These are phyloP conservation scores for Isotomurus palustris DNA, from an alignment of 2,888 invertebrate species.

Conservation along the genomic window DNA sequence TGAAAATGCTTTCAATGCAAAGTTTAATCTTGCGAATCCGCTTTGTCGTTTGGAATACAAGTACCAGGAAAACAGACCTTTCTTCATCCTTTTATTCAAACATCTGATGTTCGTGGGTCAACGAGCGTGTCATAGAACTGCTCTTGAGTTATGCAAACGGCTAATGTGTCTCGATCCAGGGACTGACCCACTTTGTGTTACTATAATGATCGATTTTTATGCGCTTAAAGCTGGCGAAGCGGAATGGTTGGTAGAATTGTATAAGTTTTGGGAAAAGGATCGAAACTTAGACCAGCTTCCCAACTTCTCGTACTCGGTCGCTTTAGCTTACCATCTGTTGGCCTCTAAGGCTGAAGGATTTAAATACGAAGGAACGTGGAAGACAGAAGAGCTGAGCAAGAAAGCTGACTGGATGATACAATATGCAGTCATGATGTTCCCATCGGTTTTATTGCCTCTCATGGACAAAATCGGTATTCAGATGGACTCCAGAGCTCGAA, in stretches of 20 bases:
- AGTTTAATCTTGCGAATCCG: constrained; percentile 70
- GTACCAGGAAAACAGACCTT: constrained; percentile 73
- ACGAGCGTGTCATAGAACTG: constrained; percentile 76
- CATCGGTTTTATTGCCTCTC: constrained; percentile 66
- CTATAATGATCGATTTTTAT: constrained; percentile 75
- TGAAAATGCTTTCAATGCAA: constrained; percentile 73
- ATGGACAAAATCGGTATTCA: constrained; percentile 71
- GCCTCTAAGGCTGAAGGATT: constrained; percentile 42
- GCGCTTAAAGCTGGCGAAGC: constrained; percentile 69
- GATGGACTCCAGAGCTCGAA: constrained; percentile 61
- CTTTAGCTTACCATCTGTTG: constrained; percentile 65
- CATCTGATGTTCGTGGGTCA: constrained; percentile 72
- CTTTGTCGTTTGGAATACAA: constrained; percentile 71
- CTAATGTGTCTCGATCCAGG: constrained; percentile 71
- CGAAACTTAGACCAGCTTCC: constrained; percentile 74
- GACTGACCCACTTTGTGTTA: constrained; percentile 69
- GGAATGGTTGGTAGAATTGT: constrained; percentile 61
- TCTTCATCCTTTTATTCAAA: constrained; percentile 75
- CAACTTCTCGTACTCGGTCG: constrained; percentile 79
- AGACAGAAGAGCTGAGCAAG: constrained; percentile 40
- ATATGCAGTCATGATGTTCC: constrained; percentile 75
- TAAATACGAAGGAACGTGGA: background rate
- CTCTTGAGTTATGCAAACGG: constrained; percentile 80
- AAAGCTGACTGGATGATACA: constrained; percentile 62
- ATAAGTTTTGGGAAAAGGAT: constrained; percentile 58